phyloP scores from a whole-genome alignment of 35 echinoderm and acorn worm genomes.

The Stichopus chloronotus region DNA sequence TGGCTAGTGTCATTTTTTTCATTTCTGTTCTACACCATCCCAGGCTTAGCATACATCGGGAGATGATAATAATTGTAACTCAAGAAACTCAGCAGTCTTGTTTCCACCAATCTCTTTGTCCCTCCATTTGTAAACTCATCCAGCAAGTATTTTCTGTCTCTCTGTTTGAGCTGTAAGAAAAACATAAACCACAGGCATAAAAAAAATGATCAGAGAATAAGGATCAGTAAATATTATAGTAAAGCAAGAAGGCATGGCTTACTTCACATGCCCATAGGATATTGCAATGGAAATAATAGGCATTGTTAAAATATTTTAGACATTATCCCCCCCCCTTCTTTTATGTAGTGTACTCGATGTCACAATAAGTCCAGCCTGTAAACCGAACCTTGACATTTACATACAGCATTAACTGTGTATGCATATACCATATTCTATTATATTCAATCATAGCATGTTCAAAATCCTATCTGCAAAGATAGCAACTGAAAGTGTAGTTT shows the following conservation, averaged over 20 bases:
- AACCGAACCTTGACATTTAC: no score
- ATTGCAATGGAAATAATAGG: not conserved
- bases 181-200: not conserved
- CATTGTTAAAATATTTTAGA: no score
- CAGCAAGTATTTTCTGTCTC: conserved; percentile 84
- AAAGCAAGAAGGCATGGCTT: not conserved
- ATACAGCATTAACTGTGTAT: no score
- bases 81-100: conserved; percentile 91
- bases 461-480: no score
- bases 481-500: no score
- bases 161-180: conserved; percentile 73
- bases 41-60: conserved; percentile 98
- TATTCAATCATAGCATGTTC: no score
- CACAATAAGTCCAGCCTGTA: no score
- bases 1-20: no score
- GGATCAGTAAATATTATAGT: not conserved
- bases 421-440: no score
- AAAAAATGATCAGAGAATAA: not conserved
- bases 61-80: conserved; percentile 99
- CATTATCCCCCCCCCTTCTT: no score
- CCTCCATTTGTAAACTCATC: conserved; percentile 73
- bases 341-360: no score
- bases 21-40: conserved; percentile 75
- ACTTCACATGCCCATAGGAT: not conserved
- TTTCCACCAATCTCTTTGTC: conserved; percentile 85